These are phyloP conservation scores for Elaphurus davidianus DNA, from an alignment of 2,113 vertebrate species.

Conservation along the genomic window DNA sequence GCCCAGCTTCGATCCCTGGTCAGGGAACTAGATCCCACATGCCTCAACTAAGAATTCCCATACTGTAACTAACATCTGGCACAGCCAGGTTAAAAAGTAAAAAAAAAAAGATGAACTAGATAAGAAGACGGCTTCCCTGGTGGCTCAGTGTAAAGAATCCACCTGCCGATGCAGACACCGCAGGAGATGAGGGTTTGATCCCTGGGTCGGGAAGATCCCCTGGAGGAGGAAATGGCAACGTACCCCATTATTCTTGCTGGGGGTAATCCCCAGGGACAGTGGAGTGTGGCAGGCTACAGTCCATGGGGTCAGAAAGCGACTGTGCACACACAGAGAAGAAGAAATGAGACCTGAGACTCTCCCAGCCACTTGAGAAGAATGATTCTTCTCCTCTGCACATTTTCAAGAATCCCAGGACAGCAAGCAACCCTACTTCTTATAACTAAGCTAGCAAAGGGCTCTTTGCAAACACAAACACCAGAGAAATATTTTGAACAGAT, in stretches of 20 bases:
- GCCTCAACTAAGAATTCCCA: background rate
- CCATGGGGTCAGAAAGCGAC: background rate
- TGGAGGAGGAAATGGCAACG: background rate
- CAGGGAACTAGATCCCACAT: background rate
- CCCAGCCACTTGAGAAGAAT: background rate
- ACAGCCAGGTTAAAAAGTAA: background rate
- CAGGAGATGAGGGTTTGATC: background rate
- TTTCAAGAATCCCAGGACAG: background rate
- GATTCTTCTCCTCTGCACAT: background rate
- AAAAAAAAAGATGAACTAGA: background rate
- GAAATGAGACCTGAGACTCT: background rate
- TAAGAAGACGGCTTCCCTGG: background rate
- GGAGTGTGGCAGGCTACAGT: background rate
- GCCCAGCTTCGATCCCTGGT: background rate
- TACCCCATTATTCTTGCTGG: background rate
- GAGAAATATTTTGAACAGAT: background rate
- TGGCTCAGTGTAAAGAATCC: background rate
- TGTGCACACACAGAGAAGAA: background rate
- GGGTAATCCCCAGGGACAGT: background rate
- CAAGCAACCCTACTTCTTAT: background rate
- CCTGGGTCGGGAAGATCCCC: background rate
- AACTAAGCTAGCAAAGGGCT: background rate
- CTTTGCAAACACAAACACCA: background rate
- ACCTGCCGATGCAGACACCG: background rate
- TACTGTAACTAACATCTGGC: background rate